A percentile compares a stretch with the other conserved stretches of the same genome.
These are phyloP conservation scores for Stomorhina lunata DNA, from an alignment of 2,888 invertebrate genomes.

Conservation along the genomic window DNA sequence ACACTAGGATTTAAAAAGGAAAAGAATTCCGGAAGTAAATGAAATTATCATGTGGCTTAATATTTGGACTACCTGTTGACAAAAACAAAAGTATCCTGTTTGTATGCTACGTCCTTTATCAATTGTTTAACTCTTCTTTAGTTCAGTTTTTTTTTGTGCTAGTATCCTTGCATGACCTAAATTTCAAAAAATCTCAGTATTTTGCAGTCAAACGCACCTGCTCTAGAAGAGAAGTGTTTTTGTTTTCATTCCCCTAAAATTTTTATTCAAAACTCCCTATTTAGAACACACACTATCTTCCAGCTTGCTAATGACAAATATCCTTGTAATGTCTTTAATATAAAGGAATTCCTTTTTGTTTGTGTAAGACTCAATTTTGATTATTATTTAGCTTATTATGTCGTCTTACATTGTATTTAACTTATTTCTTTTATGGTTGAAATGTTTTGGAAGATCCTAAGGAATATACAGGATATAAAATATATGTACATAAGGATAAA, in stretches of 20 bases:
- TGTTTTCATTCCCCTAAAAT: conserved; percentile 13
- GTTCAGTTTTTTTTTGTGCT: neutral
- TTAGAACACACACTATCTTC: neutral
- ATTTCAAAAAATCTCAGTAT: conserved; percentile 51
- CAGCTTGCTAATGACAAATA: conserved; percentile 31
- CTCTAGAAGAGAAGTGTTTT: conserved; percentile 1
- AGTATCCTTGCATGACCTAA: conserved; percentile 58
- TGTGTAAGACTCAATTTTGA: neutral
- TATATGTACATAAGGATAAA: conserved; percentile 20
- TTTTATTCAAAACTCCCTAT: neutral
- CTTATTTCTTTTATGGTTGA: conserved; percentile 15
- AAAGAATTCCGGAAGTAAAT: conserved; percentile 46
- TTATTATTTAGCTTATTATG: conserved; percentile 33
- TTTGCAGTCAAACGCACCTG: conserved; percentile 44
- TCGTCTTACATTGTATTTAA: conserved; percentile 35
- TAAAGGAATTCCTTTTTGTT: neutral
- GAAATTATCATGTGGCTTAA: conserved; percentile 46
- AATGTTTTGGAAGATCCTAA: conserved; percentile 16
- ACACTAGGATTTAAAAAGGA: neutral
- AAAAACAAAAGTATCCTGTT: conserved; percentile 7
- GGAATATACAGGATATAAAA: conserved; percentile 60
- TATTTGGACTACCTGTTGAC: conserved; percentile 35
- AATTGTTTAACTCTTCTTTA: too few relatives aligned
- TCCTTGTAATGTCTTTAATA: neutral
- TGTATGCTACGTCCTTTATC: neutral